These are phyloP conservation scores for Thyatira batis DNA, from an alignment of 2,888 invertebrate species.

Conservation along the genomic window DNA sequence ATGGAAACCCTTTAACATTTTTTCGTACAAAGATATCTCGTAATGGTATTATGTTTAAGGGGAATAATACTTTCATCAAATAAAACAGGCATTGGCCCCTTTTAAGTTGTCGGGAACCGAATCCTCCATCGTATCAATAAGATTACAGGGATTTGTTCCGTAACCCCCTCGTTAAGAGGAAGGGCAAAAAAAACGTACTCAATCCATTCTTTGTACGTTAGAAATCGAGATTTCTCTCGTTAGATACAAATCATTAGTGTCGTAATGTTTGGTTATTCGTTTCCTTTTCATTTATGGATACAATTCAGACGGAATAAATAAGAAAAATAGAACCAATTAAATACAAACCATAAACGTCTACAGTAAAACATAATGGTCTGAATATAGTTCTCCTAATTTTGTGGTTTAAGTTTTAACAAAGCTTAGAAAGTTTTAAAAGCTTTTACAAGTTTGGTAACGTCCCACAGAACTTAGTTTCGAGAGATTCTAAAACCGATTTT, in stretches of 20 bases:
- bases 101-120: conserved; percentile 31
- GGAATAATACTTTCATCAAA: conserved; percentile 1
- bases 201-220: conserved; percentile 8
- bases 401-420: neutral
- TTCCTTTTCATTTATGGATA: too few relatives aligned
- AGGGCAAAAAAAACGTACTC: conserved; percentile 23
- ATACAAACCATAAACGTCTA: neutral
- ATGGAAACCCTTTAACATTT: neutral
- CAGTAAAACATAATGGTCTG: neutral
- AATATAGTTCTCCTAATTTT: neutral
- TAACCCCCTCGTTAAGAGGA: conserved; percentile 31
- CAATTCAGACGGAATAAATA: too few relatives aligned
- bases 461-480: neutral
- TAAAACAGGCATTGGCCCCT: conserved; percentile 16
- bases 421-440: neutral
- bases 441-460: neutral
- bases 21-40: neutral
- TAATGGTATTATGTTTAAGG: neutral
- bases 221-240: conserved; percentile 9
- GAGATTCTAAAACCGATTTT: neutral
- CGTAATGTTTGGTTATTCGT: neutral
- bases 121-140: conserved; percentile 24
- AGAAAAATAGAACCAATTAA: too few relatives aligned
- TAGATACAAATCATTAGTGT: conserved; percentile 20
- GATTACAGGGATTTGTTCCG: conserved; percentile 29